Conservation (phyloP, 2,113 vertebrate species). For the Cairina moschata region DNA sequence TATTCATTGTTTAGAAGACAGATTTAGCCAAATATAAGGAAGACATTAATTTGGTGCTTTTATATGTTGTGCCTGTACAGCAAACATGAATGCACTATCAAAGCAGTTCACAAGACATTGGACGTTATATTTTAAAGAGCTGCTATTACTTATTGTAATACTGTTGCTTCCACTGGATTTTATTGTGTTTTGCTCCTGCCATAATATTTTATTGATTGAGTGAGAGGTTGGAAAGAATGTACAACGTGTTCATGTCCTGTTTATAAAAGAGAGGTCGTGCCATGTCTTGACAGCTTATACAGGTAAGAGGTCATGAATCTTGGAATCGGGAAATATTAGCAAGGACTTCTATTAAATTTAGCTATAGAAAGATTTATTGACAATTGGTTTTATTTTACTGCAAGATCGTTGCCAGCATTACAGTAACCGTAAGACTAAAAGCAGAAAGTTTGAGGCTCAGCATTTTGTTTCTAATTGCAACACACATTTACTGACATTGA, state of each 20-base stretch:
- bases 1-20: not conserved
- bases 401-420: not conserved
- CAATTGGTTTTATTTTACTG: not conserved
- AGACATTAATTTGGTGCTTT: not conserved
- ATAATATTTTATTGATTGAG: not conserved
- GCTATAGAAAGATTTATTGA: not conserved
- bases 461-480: constrained; percentile 1
- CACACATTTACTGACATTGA: not conserved
- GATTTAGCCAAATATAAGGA: not conserved
- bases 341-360: not conserved
- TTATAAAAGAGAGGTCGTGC: constrained; percentile 20
- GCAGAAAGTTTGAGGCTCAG: not conserved
- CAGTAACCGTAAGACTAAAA: not conserved
- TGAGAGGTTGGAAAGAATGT: not conserved
- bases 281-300: not conserved
- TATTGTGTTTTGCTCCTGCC: not conserved
- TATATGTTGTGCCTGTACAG: not conserved
- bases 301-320: constrained; percentile 10
- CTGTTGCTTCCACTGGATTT: not conserved
- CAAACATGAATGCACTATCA: not conserved
- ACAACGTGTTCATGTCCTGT: not conserved
- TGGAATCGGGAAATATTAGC: not conserved
- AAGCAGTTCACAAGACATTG: not conserved
- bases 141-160: not conserved
- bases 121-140: not conserved